Percentiles rank a stretch among this genome's conserved stretches.
Conservation (phyloP, 2,888 invertebrate species). For the Thereva nobilitata region DNA sequence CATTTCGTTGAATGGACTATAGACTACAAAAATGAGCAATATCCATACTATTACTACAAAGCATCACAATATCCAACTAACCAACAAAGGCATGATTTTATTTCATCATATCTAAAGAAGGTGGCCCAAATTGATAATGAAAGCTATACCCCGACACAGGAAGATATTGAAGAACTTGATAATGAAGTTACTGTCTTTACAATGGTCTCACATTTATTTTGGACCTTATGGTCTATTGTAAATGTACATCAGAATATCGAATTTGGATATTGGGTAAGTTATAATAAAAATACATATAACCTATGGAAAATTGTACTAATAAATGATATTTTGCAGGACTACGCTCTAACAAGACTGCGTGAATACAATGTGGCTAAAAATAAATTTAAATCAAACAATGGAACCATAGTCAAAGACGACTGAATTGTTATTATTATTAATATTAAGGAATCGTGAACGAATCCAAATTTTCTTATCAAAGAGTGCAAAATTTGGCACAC, state of each 20-base stretch:
- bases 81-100: conserved; percentile 64
- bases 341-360: conserved; percentile 51
- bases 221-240: conserved; percentile 91
- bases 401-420: conserved; percentile 4
- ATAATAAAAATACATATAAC: not conserved
- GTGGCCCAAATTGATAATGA: conserved; percentile 48
- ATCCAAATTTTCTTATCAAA: conserved; percentile 17
- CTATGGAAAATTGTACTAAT: not conserved
- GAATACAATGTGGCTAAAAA: conserved; percentile 47
- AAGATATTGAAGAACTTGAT: conserved; percentile 67
- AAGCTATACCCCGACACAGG: conserved; percentile 54
- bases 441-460: conserved; percentile 15
- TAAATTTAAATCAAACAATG: conserved; percentile 7
- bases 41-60: conserved; percentile 76
- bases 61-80: conserved; percentile 72
- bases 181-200: conserved; percentile 82
- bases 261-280: conserved; percentile 90
- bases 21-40: conserved; percentile 78
- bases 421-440: conserved; percentile 5
- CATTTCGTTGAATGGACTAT: conserved; percentile 93
- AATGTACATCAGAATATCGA: conserved; percentile 88
- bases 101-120: conserved; percentile 52
- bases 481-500: conserved; percentile 12
- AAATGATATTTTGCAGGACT: conserved; percentile 47
- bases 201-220: conserved; percentile 88